A percentile compares a stretch with the other conserved stretches of the same genome.
Evolutionary conservation across 2,797 vertebrate species (phyloP).

Genomic region (Lates japonicus): DNA sequence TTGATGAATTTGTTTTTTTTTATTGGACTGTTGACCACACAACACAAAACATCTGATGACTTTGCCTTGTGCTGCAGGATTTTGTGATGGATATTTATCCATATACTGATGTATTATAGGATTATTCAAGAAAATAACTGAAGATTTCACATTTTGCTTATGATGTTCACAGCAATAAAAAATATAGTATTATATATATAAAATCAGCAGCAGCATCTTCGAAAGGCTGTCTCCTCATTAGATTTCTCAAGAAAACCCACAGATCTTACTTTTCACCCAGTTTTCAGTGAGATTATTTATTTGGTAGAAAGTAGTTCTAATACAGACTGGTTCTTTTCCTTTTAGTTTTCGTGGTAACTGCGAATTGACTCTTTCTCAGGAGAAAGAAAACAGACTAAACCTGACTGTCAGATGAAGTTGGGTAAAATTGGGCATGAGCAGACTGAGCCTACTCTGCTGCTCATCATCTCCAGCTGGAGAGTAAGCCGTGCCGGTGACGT

Average conservation of each 20-base stretch:
- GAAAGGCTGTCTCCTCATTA: neutral
- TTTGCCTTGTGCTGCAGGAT: neutral
- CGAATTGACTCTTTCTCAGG: no score
- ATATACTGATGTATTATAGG: neutral
- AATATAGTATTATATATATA: neutral
- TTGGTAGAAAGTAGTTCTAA: no score
- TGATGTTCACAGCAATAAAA: no score
- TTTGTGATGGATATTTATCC: neutral
- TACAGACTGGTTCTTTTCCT: no score
- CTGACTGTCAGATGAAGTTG: neutral
- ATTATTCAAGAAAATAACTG: neutral
- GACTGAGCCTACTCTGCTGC: neutral
- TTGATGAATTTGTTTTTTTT: neutral
- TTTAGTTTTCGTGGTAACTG: no score
- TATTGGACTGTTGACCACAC: neutral
- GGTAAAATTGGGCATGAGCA: neutral
- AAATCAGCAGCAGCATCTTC: neutral
- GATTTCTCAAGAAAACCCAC: neutral
- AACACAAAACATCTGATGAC: neutral
- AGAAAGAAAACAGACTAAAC: neutral
- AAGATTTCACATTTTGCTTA: neutral
- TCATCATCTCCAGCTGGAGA: constrained; percentile 38
- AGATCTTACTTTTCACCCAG: neutral
- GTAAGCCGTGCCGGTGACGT: constrained; percentile 59
- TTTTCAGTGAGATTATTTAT: neutral